Base-by-base conservation (phyloP, 2,113 vertebrate species). In the Alligator mississippiensis region DNA sequence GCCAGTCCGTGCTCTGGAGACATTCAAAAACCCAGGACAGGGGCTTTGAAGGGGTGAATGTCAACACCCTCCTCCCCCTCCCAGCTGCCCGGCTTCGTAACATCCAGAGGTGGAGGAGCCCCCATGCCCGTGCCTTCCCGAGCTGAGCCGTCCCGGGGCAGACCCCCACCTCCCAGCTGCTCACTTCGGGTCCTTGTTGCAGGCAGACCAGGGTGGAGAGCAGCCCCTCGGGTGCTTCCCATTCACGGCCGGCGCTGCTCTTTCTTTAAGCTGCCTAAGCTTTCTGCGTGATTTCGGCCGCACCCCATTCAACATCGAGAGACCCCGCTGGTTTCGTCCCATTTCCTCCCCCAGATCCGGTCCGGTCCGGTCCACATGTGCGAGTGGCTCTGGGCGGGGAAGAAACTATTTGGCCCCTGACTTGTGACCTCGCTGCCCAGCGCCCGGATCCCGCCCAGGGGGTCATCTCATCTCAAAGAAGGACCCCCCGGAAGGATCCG, bases 11-110 rank as follows among this genome's bases (percentile, higher is more conserved):
- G 28, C 47, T 76, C 64, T 87, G 77, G 8, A 47, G 12, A 62
- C 59, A 1, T 18, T n/a, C 77, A 68, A 68, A 61, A 63, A 47
- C 34, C 11, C 34, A 61, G 58, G 28, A 6, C 59, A 19, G 9
- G 77, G 27, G 14, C 72, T 82, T 70, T 25, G 15, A 85, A 28
- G 38, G 77, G 59, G 86, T 16, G 64, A 79, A 24, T 1, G 3
- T 22, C 61, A 18, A 5, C 63, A 8, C 28, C 17, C 4, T 25
- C 38, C 13, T 6, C 0, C 0, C 61, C 2, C 24, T 21, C 54
- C 28, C 70, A 75, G 0, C 47, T 47, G 38, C 59, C n/a, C 57
- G n/a, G 28, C 24, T 72, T 34, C 19, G 25, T 25, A 74, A 47
- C 25, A 4, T 16, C 47, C 83, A 62, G 34, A 21, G 59, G 83